These are phyloP conservation scores for Aspidiotus rigidus DNA, from an alignment of 2,888 invertebrate species.

Conservation along the genomic window DNA sequence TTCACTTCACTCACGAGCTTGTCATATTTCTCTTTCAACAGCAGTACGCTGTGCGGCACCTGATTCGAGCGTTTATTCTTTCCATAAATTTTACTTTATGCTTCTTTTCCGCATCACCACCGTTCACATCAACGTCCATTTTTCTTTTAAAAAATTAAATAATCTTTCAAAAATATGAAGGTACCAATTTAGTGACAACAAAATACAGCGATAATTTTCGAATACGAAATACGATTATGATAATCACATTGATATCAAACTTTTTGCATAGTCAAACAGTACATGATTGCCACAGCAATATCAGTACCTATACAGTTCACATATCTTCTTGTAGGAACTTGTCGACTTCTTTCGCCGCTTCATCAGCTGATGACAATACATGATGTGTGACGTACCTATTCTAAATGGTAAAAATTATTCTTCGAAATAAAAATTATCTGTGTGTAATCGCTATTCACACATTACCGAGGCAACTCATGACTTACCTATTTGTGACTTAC, in stretches of 20 bases:
- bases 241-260: not conserved
- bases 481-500: not conserved
- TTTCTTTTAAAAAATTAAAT: too few species aligned
- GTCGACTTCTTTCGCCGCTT: not conserved
- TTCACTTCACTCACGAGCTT: not conserved
- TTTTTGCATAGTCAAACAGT: not conserved
- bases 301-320: not conserved
- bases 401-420: too few species aligned
- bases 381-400: not conserved
- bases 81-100: constrained; percentile 1
- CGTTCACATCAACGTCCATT: not conserved
- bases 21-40: not conserved
- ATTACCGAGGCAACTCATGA: not conserved
- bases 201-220: not conserved
- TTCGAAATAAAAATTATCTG: not conserved
- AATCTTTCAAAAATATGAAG: not conserved
- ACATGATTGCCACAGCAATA: not conserved
- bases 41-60: constrained; percentile 3
- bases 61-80: not conserved
- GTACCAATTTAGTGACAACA: not conserved
- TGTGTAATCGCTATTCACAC: not conserved
- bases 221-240: not conserved
- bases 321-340: not conserved
- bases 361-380: not conserved
- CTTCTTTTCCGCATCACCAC: not conserved